These are phyloP conservation scores for Malurus leucopterus DNA, from an alignment of 2,797 vertebrate species.

Conservation along the genomic window DNA sequence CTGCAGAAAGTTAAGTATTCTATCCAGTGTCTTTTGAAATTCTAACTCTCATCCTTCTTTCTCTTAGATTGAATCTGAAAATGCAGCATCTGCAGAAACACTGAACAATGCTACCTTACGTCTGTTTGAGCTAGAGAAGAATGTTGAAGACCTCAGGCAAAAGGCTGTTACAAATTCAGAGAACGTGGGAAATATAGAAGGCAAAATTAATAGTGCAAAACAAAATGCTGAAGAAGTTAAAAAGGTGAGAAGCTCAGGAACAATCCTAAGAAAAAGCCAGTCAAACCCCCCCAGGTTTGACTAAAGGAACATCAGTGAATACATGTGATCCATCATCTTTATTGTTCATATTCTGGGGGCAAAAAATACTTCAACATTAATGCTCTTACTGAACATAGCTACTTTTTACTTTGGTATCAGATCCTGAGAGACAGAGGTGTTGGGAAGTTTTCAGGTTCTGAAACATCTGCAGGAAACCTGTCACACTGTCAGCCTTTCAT, in stretches of 20 bases:
- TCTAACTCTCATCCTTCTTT: neutral
- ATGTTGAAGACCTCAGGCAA: slow-evolving; percentile 79
- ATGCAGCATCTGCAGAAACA: slow-evolving; percentile 83
- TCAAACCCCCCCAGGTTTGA: neutral
- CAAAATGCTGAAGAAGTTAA: slow-evolving; percentile 78
- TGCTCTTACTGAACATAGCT: neutral
- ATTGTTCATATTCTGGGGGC: neutral
- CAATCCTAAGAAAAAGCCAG: neutral
- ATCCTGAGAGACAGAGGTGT: neutral
- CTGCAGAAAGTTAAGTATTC: neutral
- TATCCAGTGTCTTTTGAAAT: neutral
- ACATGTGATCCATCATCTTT: neutral
- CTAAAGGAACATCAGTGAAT: neutral
- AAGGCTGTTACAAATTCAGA: slow-evolving; percentile 75
- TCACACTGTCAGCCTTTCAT: neutral
- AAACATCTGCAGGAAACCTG: neutral
- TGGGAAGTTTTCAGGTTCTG: neutral
- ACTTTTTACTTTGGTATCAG: neutral
- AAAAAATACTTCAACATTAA: neutral
- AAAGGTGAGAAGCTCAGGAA: slow-evolving; percentile 72
- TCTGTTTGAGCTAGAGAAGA: slow-evolving; percentile 81
- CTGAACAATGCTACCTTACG: slow-evolving; percentile 85
- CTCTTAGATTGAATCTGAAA: slow-evolving; percentile 87
- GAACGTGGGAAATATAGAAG: slow-evolving; percentile 73
- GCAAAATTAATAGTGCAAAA: slow-evolving; percentile 70